Evolutionary conservation across 2,113 vertebrate genomes (phyloP).

Genomic region (Podocnemis expansa): DNA sequence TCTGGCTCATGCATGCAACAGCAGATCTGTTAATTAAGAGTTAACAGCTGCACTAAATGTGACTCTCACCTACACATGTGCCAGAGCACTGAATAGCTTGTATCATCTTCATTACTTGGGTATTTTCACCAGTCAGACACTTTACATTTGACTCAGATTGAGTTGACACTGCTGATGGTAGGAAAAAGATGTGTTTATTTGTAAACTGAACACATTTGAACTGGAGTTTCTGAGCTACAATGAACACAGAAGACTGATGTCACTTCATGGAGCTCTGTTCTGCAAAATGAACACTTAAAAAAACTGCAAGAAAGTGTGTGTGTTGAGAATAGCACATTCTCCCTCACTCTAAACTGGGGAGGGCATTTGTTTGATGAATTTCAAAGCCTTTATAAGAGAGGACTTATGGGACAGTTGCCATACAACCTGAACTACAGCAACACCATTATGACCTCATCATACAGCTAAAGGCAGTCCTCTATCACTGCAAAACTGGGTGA

Average conservation of each 20-base stretch:
- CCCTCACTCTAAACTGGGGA: neutral
- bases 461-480: neutral
- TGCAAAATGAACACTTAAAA: neutral
- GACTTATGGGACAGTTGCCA: neutral
- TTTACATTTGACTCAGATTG: neutral
- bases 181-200: neutral
- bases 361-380: neutral
- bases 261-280: neutral
- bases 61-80: neutral
- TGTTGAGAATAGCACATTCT: too few species aligned
- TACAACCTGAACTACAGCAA: neutral
- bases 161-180: neutral
- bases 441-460: neutral
- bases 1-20: neutral
- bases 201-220: neutral
- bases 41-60: neutral
- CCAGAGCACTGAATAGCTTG: neutral
- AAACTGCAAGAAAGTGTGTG: rapidly evolving
- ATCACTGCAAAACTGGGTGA: neutral
- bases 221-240: neutral
- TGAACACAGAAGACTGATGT: neutral
- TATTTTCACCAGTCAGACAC: neutral
- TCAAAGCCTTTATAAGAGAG: neutral
- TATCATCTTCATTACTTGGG: neutral
- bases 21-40: neutral